Conservation (phyloP, 2,113 vertebrate species). For the Anarrhichthys ocellatus region DNA sequence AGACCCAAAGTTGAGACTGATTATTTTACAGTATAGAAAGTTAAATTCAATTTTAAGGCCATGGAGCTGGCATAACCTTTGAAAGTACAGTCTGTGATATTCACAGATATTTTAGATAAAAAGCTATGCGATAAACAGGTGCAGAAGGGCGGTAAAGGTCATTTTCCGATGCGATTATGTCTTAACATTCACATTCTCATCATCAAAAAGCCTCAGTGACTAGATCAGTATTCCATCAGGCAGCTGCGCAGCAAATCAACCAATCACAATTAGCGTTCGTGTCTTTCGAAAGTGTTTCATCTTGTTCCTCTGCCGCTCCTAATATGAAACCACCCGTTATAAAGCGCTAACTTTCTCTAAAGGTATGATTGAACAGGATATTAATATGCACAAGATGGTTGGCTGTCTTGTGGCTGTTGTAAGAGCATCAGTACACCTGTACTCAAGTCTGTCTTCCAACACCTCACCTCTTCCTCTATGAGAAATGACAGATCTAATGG, state of each 20-base stretch:
- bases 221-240: conserved; percentile 56
- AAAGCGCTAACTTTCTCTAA: conserved; percentile 18
- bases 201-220: conserved; percentile 50
- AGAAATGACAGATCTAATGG: conserved; percentile 62
- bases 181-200: conserved; percentile 49
- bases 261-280: conserved; percentile 55
- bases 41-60: not conserved
- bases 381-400: conserved; percentile 29
- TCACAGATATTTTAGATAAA: conserved; percentile 30
- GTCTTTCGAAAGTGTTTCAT: conserved; percentile 57
- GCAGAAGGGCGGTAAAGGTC: conserved; percentile 53
- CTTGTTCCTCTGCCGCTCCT: conserved; percentile 38
- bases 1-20: not conserved
- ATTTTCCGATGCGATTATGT: conserved; percentile 50
- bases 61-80: conserved; percentile 10
- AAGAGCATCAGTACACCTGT: conserved; percentile 13
- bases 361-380: conserved; percentile 14
- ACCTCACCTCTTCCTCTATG: conserved; percentile 39
- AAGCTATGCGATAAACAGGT: conserved; percentile 37
- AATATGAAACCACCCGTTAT: conserved; percentile 34
- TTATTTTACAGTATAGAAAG: conserved; percentile 2
- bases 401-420: conserved; percentile 37
- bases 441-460: conserved; percentile 35
- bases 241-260: conserved; percentile 52
- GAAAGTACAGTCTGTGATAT: conserved; percentile 16